Percentiles rank a stretch among this genome's conserved stretches.
Evolutionary conservation across 1,140 invertebrate species (phyloP).

Genomic region (Nephotettix cincticeps): DNA sequence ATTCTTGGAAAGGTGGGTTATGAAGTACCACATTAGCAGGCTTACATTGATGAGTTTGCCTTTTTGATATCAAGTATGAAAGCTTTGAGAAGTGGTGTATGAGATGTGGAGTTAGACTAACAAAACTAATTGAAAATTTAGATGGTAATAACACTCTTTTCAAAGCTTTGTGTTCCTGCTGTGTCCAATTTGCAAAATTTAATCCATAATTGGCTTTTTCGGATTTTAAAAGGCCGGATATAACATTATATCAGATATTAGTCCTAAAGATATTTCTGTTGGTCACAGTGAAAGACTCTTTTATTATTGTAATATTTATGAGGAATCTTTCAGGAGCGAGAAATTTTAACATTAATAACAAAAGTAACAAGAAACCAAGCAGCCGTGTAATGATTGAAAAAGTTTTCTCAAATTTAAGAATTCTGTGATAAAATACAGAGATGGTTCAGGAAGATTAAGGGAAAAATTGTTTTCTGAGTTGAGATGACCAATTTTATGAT

Average conservation of each 20-base stretch:
- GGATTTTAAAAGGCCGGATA: constrained; percentile 51
- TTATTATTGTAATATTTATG: constrained; percentile 83
- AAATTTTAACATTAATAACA: constrained; percentile 31
- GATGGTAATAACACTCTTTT: constrained; percentile 62
- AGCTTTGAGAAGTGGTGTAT: constrained; percentile 76
- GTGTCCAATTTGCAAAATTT: constrained; percentile 83
- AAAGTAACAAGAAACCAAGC: constrained; percentile 29
- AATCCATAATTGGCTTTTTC: constrained; percentile 75
- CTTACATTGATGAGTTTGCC: constrained; percentile 83
- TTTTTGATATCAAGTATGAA: constrained; percentile 75
- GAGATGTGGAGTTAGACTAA: too few species aligned
- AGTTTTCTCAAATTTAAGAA: constrained; percentile 41
- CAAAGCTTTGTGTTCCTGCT: constrained; percentile 74
- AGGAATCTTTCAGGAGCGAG: constrained; percentile 20
- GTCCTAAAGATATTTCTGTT: constrained; percentile 75
- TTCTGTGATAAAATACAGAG: constrained; percentile 45
- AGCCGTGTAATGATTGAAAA: constrained; percentile 31
- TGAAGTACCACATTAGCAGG: constrained; percentile 73
- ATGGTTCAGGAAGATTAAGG: constrained; percentile 27
- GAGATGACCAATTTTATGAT: too few species aligned
- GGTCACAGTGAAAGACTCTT: constrained; percentile 87
- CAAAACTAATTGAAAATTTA: constrained; percentile 79
- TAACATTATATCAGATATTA: constrained; percentile 62
- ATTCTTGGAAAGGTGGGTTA: constrained; percentile 76
- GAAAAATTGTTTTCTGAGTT: neutral